Percentiles rank a stretch among this genome's conserved stretches.
Evolutionary conservation across 1,140 invertebrate species (phyloP).

Genomic region (Sarcophaga peregrina): DNA sequence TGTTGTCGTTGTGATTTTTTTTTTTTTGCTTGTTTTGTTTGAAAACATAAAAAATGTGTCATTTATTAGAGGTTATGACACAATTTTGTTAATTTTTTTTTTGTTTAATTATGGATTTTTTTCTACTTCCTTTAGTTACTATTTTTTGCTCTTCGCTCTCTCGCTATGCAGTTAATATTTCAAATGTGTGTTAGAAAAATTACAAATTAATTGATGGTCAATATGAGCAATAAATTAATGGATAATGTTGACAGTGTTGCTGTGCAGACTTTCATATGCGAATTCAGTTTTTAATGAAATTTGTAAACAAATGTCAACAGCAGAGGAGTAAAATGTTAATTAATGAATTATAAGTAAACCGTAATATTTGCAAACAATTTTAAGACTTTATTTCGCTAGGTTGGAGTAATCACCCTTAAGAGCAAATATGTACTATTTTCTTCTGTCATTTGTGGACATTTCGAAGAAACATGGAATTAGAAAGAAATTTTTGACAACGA

Average conservation of each 20-base stretch:
- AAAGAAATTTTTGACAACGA: no score
- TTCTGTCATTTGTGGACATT: no score
- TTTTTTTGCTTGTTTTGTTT: background rate
- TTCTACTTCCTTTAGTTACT: background rate
- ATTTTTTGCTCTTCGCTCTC: background rate
- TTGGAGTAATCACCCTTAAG: no score
- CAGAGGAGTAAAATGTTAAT: background rate
- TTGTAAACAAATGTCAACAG: background rate
- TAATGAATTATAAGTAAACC: no score
- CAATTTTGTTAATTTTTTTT: constrained; percentile 40
- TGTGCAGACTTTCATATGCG: background rate
- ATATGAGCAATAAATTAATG: constrained; percentile 1
- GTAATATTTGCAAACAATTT: no score
- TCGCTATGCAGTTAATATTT: background rate
- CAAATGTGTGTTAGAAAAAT: background rate
- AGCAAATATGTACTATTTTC: no score
- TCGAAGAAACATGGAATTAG: no score
- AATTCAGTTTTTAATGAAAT: no score
- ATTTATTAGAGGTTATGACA: constrained; percentile 42
- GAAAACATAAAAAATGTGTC: constrained; percentile 32
- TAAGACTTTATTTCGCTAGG: no score
- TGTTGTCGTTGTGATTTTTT: background rate
- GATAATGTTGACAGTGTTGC: background rate
- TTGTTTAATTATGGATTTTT: constrained; percentile 29
- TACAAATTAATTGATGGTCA: background rate